Percentiles rank a stretch among this genome's conserved stretches.
phyloP scores from a whole-genome alignment of 1,140 invertebrate species.

The Macrotrachela quadricornifera region DNA sequence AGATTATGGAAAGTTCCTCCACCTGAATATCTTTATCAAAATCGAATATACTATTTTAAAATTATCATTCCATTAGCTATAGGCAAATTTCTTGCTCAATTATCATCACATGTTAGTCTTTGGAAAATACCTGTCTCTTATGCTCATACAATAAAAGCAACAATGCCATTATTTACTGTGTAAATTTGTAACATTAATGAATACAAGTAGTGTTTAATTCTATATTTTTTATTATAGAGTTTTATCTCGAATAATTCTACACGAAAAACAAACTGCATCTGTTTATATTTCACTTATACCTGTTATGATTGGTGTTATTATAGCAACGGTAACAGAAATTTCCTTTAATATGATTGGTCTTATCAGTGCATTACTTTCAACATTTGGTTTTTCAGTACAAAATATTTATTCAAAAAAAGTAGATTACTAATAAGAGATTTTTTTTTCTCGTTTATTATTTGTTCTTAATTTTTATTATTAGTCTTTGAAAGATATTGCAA shows the following conservation, averaged over 20 bases:
- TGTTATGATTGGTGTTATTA: conserved; percentile 67
- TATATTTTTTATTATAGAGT: no score
- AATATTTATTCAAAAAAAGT: conserved; percentile 91
- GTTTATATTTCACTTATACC: conserved; percentile 64
- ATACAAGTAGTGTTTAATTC: no score
- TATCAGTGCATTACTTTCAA: conserved; percentile 61
- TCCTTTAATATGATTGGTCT: conserved; percentile 71
- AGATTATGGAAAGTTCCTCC: no score
- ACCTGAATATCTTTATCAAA: no score
- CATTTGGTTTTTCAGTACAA: conserved; percentile 68
- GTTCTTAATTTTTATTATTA: conserved; percentile 21
- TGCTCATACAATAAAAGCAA: conserved; percentile 90
- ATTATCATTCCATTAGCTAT: conserved; percentile 68
- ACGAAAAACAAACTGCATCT: no score
- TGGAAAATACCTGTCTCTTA: conserved; percentile 93
- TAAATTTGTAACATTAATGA: not conserved
- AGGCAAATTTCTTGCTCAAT: conserved; percentile 72
- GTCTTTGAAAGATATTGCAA: conserved; percentile 60
- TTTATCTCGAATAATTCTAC: no score
- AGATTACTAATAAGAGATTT: conserved; percentile 9
- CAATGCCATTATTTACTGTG: conserved; percentile 86
- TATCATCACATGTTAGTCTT: conserved; percentile 78
- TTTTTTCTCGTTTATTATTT: no score
- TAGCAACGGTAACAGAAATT: conserved; percentile 74
- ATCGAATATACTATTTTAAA: conserved; percentile 47